Conservation (phyloP, 2,113 vertebrate species). For the Myrmophylax atrothorax region DNA sequence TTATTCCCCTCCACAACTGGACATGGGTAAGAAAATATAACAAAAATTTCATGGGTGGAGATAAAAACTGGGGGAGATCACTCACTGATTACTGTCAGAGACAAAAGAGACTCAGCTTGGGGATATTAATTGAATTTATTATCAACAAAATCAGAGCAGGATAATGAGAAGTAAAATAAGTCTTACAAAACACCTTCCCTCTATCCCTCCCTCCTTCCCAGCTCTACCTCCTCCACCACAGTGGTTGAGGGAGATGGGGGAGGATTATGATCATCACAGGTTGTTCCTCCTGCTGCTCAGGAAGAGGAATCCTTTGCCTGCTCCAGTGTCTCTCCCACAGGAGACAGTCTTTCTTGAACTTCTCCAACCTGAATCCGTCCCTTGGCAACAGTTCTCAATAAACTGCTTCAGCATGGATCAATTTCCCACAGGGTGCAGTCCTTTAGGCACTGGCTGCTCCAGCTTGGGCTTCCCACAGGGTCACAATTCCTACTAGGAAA, state of each 20-base stretch:
- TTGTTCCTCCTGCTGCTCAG: neutral
- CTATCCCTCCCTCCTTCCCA: neutral
- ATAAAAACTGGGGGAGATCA: neutral
- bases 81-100: too few species aligned
- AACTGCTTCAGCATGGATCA: fast-evolving
- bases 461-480: too few species aligned
- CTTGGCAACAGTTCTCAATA: neutral
- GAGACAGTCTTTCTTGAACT: neutral
- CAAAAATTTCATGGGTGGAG: neutral
- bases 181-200: neutral
- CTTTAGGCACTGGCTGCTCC: neutral
- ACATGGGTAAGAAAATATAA: neutral
- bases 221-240: neutral
- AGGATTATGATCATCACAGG: fast-evolving
- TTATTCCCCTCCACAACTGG: neutral
- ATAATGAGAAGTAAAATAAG: neutral
- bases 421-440: neutral
- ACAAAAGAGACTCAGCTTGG: neutral
- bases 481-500: neutral
- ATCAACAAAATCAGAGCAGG: neutral
- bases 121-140: neutral
- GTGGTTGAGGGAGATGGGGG: neutral
- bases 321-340: fast-evolving
- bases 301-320: fast-evolving
- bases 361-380: fast-evolving